Percentiles rank a stretch among this genome's conserved stretches.
These are phyloP conservation scores for Crotalus helleri DNA, from an alignment of 2,113 vertebrate genomes.

Conservation along the genomic window DNA sequence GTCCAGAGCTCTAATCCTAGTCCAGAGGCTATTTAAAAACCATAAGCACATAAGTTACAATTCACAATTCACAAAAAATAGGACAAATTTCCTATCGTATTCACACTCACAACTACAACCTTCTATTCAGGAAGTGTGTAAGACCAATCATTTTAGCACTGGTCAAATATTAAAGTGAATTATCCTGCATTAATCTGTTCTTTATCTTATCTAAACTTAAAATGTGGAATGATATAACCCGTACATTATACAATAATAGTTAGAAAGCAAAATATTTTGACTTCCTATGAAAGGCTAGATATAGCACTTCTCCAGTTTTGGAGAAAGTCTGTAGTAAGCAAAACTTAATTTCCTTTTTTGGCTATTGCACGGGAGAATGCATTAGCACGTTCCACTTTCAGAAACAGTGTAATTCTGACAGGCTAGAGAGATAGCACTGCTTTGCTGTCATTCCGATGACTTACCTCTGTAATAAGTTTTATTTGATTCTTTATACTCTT, in stretches of 20 bases:
- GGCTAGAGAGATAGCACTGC: neutral
- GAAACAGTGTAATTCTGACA: neutral
- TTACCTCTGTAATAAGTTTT: neutral
- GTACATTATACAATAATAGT: neutral
- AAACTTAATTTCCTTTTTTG: neutral
- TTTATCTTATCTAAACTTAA: neutral
- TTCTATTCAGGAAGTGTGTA: neutral
- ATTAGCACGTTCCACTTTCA: neutral
- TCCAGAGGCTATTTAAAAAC: neutral
- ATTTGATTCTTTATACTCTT: neutral
- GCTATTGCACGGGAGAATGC: neutral
- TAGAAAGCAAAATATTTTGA: neutral
- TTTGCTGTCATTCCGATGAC: neutral
- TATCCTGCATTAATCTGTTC: neutral
- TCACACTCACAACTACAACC: neutral
- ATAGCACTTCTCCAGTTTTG: neutral
- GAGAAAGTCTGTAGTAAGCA: neutral
- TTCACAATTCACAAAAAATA: neutral
- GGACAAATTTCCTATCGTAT: neutral
- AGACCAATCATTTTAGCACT: neutral
- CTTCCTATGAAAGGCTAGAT: neutral
- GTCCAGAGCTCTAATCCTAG: neutral
- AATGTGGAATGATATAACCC: neutral
- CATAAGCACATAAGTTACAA: neutral
- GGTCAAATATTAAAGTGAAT: neutral